These are phyloP conservation scores for Ciconia boyciana DNA, from an alignment of 2,113 vertebrate species.

Conservation along the genomic window DNA sequence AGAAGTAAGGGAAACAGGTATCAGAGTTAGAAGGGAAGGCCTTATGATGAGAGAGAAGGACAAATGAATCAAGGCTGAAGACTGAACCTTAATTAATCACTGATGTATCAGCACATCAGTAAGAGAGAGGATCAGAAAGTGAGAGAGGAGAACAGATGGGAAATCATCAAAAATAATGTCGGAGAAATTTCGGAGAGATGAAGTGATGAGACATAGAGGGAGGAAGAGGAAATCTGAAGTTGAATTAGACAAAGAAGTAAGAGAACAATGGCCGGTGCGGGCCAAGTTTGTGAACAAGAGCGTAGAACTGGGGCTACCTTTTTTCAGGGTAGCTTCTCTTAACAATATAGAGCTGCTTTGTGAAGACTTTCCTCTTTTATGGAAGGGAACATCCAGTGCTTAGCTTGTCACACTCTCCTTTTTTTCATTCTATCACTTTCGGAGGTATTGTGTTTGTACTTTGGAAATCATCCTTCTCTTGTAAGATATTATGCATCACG, in stretches of 20 bases:
- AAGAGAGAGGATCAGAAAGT: background rate
- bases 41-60: background rate
- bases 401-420: background rate
- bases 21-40: background rate
- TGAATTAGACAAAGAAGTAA: background rate
- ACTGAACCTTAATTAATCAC: background rate
- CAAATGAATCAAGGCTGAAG: background rate
- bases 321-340: background rate
- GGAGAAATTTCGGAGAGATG: background rate
- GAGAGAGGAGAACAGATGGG: background rate
- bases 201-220: background rate
- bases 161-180: background rate
- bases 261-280: background rate
- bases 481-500: background rate
- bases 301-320: background rate
- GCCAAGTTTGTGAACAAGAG: background rate
- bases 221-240: background rate
- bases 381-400: slow-evolving; percentile 3
- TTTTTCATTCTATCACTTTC: background rate
- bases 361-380: background rate
- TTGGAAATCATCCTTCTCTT: background rate
- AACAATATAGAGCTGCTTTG: background rate
- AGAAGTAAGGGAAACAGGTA: background rate
- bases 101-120: background rate
- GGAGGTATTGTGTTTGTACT: slow-evolving; percentile 11